Evolutionary conservation across 2,888 invertebrate genomes (phyloP), one percentile per base, ranked within the genome.

Genomic region (Apamea sordens): DNA sequence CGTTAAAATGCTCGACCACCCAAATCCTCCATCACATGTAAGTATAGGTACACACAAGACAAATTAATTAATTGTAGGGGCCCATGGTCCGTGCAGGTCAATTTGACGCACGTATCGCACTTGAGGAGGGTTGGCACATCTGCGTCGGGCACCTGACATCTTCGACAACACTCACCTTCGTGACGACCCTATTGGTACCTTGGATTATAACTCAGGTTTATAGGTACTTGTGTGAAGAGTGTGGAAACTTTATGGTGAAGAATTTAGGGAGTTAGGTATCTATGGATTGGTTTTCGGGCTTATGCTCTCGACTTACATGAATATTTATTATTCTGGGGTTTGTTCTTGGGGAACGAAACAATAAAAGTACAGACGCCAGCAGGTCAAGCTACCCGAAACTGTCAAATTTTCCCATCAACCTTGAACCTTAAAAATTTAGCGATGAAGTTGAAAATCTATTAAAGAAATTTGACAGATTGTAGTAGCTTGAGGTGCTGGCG

Each of bases 91-190:
- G 71, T 67, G 53, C 88, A 80, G 84, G 79, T 87, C 87, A 89
- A 90, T 88, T 89, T 83, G 80, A 82, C 65, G 73, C 82, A 79
- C 79, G 71, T 68, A 76, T 82, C 77, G 63, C 86, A 91, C 92
- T 93, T 91, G 91, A 93, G 90, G 84, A 91, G 93, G 93, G 93
- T 92, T 88, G 89, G 87, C 87, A 89, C 87, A 86, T 90, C 93
- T 93, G 95, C 86, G 74, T 73, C 78, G 84, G 94, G 91, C 95
- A 95, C 94, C 95, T 95, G 95, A 94, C 95, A 95, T 95, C 96
- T 95, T 95, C 93, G 93, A 95, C 89, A 91, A 92, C 95, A 87
- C 95, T 95, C 89, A 93, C 94, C 94, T 95, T 93, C 88, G 87
- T 91, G 92, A 92, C 91, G 92, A 81, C 91, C 90, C 91, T 92